These are phyloP conservation scores for Argentina silus DNA, from an alignment of 2,797 vertebrate genomes.

Conservation along the genomic window DNA sequence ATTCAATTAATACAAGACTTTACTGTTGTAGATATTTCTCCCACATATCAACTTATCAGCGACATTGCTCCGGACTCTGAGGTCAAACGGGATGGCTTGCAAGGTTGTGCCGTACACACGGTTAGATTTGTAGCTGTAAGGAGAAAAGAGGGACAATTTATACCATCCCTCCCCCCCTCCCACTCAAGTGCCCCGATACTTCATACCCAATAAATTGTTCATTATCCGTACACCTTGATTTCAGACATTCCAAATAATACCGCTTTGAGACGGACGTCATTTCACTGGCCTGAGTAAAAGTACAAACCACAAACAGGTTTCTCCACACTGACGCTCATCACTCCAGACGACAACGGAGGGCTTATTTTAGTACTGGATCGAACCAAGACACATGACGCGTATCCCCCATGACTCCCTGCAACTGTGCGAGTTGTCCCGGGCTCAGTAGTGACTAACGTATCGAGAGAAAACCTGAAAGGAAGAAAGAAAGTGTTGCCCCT, in stretches of 20 bases:
- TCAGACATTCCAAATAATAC: not conserved
- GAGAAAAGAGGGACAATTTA: constrained; percentile 66
- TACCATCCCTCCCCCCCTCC: constrained; percentile 34
- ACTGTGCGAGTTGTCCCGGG: constrained; percentile 54
- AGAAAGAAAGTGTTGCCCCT: constrained; percentile 71
- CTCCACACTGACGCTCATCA: constrained; percentile 40
- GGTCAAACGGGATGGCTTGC: constrained; percentile 38
- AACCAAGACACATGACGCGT: constrained; percentile 43
- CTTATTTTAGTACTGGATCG: constrained; percentile 50
- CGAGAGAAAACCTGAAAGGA: constrained; percentile 75
- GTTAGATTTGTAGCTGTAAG: constrained; percentile 64
- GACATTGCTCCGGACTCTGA: constrained; percentile 25
- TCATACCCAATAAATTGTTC: not conserved
- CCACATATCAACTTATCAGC: constrained; percentile 38
- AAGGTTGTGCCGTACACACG: constrained; percentile 22
- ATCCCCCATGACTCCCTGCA: constrained; percentile 63
- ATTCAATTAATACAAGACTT: constrained; percentile 49
- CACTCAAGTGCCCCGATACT: constrained; percentile 24
- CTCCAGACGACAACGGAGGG: constrained; percentile 42
- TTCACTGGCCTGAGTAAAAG: constrained; percentile 44
- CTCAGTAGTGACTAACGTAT: constrained; percentile 60
- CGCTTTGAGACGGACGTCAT: not conserved
- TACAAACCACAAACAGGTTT: constrained; percentile 45
- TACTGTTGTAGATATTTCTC: constrained; percentile 26
- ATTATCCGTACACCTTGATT: not conserved